phyloP scores from a whole-genome alignment of 2,797 vertebrate species.

The Parotocinclus haroldoi region DNA sequence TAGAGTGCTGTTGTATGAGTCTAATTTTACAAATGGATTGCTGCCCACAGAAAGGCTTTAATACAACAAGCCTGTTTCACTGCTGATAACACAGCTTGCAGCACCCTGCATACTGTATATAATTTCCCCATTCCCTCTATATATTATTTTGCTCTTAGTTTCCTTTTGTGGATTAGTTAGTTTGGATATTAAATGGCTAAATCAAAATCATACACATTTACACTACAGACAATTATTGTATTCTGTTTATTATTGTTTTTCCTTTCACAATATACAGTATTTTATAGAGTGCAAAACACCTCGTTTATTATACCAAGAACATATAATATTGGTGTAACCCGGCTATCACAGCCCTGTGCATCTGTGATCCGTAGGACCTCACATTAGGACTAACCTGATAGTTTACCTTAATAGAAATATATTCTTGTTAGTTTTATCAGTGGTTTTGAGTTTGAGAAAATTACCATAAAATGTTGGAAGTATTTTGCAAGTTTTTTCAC shows the following conservation, averaged over 20 bases:
- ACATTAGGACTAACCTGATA: too few relatives aligned
- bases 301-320: too few relatives aligned
- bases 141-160: slow-evolving; percentile 63
- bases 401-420: too few relatives aligned
- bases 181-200: slow-evolving; percentile 50
- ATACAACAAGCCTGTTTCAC: slow-evolving; percentile 73
- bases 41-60: slow-evolving; percentile 69
- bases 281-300: too few relatives aligned
- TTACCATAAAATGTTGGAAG: too few relatives aligned
- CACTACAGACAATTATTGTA: slow-evolving; percentile 61
- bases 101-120: slow-evolving; percentile 67
- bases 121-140: slow-evolving; percentile 71
- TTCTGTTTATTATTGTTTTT: slow-evolving; percentile 25
- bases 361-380: too few relatives aligned
- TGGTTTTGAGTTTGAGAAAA: too few relatives aligned
- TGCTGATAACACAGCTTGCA: slow-evolving; percentile 66
- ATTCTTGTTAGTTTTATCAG: too few relatives aligned
- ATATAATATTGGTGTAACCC: too few relatives aligned
- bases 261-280: too few relatives aligned
- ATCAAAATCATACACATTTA: slow-evolving; percentile 60
- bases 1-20: slow-evolving; percentile 66
- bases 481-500: too few relatives aligned
- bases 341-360: too few relatives aligned
- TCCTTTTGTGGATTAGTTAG: slow-evolving; percentile 56
- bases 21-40: slow-evolving; percentile 75